Evolutionary conservation across 1,140 invertebrate genomes (phyloP).

Genomic region (Scaptodrosophila lebanonensis): DNA sequence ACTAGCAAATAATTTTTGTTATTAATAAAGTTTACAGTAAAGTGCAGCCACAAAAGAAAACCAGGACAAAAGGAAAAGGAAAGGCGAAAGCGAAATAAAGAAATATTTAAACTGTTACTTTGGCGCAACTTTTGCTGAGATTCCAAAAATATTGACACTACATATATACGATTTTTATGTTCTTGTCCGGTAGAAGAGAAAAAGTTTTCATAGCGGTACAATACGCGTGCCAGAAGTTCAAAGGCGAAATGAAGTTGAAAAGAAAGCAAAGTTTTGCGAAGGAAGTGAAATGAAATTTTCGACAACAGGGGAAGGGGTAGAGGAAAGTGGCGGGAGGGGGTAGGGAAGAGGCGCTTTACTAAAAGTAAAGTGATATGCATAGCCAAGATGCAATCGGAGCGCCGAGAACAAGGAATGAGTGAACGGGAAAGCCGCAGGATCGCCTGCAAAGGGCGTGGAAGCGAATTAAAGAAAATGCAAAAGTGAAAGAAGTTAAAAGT

Average conservation of each 20-base stretch:
- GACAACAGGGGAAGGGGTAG: too few species aligned
- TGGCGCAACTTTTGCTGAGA: slow-evolving; percentile 11
- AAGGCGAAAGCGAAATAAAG: neutral
- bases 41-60: too few species aligned
- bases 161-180: slow-evolving; percentile 14
- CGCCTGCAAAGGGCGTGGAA: slow-evolving; percentile 9
- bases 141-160: slow-evolving; percentile 12
- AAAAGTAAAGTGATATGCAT: slow-evolving; percentile 41
- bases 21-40: too few species aligned
- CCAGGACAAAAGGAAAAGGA: too few species aligned
- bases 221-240: too few species aligned
- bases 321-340: too few species aligned
- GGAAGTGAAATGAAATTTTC: slow-evolving; percentile 43
- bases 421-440: slow-evolving; percentile 8
- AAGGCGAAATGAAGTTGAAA: neutral
- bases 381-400: slow-evolving; percentile 4
- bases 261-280: slow-evolving; percentile 26
- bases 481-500: slow-evolving; percentile 43
- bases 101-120: neutral
- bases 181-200: slow-evolving; percentile 32
- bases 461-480: slow-evolving; percentile 52
- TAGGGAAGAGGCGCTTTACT: neutral
- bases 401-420: slow-evolving; percentile 19
- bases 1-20: too few species aligned
- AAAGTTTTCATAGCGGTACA: slow-evolving; percentile 16